Percentiles rank a stretch among this genome's conserved stretches.
phyloP scores from a whole-genome alignment of 2,888 invertebrate genomes.

The Cacoxenus indagator region DNA sequence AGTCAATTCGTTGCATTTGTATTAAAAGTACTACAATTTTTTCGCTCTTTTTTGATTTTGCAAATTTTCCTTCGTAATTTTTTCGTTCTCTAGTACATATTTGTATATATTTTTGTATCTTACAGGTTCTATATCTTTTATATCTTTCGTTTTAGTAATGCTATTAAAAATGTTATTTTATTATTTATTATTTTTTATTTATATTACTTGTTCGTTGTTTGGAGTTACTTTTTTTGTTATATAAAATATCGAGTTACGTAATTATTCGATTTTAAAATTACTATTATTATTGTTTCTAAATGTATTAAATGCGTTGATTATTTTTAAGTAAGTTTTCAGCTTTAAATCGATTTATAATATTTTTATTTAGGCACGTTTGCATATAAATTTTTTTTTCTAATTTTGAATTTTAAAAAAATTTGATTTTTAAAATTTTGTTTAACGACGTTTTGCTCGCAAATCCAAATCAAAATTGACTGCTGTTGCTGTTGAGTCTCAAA shows the following conservation, averaged over 20 bases:
- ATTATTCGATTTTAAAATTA: slow-evolving; percentile 15
- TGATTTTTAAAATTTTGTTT: slow-evolving; percentile 32
- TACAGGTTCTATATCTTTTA: neutral
- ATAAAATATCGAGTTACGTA: slow-evolving; percentile 51
- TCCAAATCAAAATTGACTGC: slow-evolving; percentile 1
- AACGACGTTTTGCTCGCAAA: slow-evolving; percentile 30
- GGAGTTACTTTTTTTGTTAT: slow-evolving; percentile 25
- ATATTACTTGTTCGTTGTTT: neutral
- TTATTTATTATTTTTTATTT: neutral
- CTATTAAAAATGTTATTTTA: neutral
- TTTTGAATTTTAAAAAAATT: slow-evolving; percentile 21
- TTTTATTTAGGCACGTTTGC: slow-evolving; percentile 41
- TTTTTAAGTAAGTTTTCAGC: slow-evolving; percentile 31
- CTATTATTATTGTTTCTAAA: neutral
- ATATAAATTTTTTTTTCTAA: slow-evolving; percentile 22
- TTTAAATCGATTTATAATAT: slow-evolving; percentile 32
- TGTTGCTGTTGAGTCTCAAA: neutral
- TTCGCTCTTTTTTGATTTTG: neutral
- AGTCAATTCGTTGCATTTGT: slow-evolving; percentile 11
- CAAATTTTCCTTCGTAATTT: too few species aligned
- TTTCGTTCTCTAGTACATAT: too few species aligned
- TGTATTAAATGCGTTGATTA: slow-evolving; percentile 19
- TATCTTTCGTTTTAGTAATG: neutral
- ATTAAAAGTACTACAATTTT: neutral
- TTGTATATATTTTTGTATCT: too few species aligned